Base-by-base conservation (phyloP, 2,888 invertebrate genomes). In the Escarpia spicata region DNA sequence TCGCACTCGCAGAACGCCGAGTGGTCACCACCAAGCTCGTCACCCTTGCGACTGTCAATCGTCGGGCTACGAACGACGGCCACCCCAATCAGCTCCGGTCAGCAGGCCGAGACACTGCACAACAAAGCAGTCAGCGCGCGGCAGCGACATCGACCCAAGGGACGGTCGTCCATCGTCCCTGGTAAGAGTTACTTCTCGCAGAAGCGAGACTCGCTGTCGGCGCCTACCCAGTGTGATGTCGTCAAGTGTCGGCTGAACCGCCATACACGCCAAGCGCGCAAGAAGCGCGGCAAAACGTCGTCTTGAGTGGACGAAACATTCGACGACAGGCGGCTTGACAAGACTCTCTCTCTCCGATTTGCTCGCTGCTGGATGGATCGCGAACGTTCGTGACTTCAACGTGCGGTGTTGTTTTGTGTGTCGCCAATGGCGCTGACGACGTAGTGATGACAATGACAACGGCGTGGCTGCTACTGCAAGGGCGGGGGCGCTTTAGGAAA, bases 141-240 rank as follows among this genome's bases (percentile, higher is more conserved):
- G 8, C 92, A 58, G 91, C 91, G 89, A 43, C 93, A 93, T 26
- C 92, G 95, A 58, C 95, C 95, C 3, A 93, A 95, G 37, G 95
- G 95, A 52, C 93, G 95, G 43, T 95, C 94, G 92, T 93, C 94
- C 43, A 92, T 95, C 90, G 93, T 95, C 90, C 95, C 95, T 0
- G 95, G 95, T 4, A 95, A 95, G 93, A 95, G 94, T 92, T 95
- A 94, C 92, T 94, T 93, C 75, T 96, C 96, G 43, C 95, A 95
- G 93, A 93, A 95, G 10, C 95, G 94, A 92, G 94, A 95, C 75
- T 95, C 95, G 9, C 92, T 95, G 37, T 94, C 95, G 10, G 95
- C 75, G 75, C 19, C 95, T 26, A 12, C 93, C 19, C 75, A 75
- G 26, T 75, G 26, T 26, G 75, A 75, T 26, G 75, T 75, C 75